Base-by-base conservation (phyloP, 2,797 vertebrate species). In the Enteromius anoplus region DNA sequence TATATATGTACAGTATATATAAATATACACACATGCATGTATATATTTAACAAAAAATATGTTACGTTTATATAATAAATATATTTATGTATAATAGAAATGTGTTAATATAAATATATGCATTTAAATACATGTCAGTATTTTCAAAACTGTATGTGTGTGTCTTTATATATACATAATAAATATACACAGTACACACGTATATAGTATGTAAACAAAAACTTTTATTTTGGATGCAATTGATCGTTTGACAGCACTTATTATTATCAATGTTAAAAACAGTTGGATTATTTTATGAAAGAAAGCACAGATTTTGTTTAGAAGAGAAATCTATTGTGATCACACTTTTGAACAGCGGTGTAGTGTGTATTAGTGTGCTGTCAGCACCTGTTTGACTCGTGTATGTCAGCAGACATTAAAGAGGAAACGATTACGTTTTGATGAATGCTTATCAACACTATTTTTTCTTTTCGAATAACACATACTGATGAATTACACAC, bases 401-500 rank as follows among this genome's bases (percentile, higher is more conserved):
- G 47, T 7, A 2, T 2, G 49, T 72, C 45, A 51, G 70, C 45
- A 73, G 26, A 19, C 11, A 11, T 11, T 42, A 32, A 32, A 51
- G 47, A 23, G 29, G 49, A 75, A 55, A 21, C n/a, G 21, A 55
- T 37, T 53, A 75, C 32, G 2, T 14, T 37, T 37, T 75, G 21
- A 75, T 37, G 19, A 75, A n/a, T 29, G 6, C 34, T 23, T 40
- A 40, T 75, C 51, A 75, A n/a, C 23, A 58, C 51, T 23, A 4
- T 4, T 9, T 2, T 58, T 23, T 26, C 34, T 32, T 75, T 9
- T 17, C 0, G 34, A 40, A 58, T 23, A 75, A 58, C 72, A 75
- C 72, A 0, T 23, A 32, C 32, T 75, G 72, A 75, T 75, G 32
- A 40, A 75, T 75, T 17, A n/a, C 40, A 58, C 51, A 75, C 51